Conservation (phyloP, 2,888 invertebrate species). For the Siphonodentalium dalli region DNA sequence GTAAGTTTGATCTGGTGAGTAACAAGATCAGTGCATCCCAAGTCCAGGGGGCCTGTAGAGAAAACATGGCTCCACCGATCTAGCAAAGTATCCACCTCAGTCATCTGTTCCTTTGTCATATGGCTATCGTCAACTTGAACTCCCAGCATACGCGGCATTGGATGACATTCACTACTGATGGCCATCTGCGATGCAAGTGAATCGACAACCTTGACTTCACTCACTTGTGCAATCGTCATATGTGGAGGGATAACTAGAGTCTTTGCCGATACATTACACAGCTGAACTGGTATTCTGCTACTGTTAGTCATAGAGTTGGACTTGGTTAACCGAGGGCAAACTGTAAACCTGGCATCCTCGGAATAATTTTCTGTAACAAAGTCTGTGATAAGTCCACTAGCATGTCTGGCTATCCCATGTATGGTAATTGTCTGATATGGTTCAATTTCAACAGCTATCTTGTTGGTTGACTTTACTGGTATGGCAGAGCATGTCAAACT, state of each 20-base stretch:
- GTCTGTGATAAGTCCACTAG: too few species aligned
- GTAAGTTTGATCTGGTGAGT: constrained; percentile 9
- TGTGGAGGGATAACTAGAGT: neutral
- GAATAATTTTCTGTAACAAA: too few species aligned
- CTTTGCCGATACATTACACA: constrained; percentile 3
- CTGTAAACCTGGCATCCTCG: neutral
- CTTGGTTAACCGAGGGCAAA: neutral
- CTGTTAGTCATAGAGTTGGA: neutral
- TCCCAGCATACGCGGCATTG: neutral
- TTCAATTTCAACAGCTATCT: too few species aligned
- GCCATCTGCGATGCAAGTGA: neutral
- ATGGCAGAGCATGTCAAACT: too few species aligned
- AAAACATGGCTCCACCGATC: too few species aligned
- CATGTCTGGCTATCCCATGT: too few species aligned
- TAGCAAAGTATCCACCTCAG: too few species aligned
- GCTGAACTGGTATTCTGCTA: neutral
- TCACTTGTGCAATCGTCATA: neutral
- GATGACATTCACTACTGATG: neutral
- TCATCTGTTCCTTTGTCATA: too few species aligned
- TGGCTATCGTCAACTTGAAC: too few species aligned
- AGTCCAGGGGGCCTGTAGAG: neutral
- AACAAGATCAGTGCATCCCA: constrained; percentile 3
- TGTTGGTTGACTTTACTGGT: too few species aligned
- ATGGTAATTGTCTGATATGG: too few species aligned
- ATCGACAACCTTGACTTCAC: neutral